These are phyloP conservation scores for Trissolcus japonicus DNA, from an alignment of 2,888 invertebrate genomes.

Conservation along the genomic window DNA sequence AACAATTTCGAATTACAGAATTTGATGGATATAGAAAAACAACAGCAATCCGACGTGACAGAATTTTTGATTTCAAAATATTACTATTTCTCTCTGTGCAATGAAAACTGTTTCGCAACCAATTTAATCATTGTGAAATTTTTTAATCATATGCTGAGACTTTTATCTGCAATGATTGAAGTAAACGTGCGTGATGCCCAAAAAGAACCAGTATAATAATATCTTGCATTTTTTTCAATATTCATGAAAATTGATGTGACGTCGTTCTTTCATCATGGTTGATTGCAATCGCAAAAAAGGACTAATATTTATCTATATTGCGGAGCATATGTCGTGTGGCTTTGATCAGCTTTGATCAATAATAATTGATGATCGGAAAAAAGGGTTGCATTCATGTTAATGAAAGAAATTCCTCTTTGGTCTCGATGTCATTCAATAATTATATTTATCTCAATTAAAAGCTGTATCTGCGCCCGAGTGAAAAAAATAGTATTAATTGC, in stretches of 20 bases:
- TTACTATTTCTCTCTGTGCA: neutral
- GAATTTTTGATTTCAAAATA: no score
- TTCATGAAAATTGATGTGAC: neutral
- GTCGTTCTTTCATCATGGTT: slow-evolving; percentile 1
- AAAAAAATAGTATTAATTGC: no score
- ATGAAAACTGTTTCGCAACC: neutral
- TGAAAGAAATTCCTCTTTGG: slow-evolving; percentile 32
- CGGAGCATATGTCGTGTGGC: slow-evolving; percentile 6
- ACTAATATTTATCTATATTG: slow-evolving; percentile 22
- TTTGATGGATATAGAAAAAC: no score
- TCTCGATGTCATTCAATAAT: slow-evolving; percentile 27
- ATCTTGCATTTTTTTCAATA: neutral
- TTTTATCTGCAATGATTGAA: no score
- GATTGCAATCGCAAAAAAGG: slow-evolving; percentile 9
- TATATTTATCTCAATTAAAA: slow-evolving; percentile 24
- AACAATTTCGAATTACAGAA: no score
- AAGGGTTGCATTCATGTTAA: slow-evolving; percentile 22
- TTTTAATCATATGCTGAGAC: neutral
- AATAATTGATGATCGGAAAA: slow-evolving; percentile 12
- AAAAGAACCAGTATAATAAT: no score
- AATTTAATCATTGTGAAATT: neutral
- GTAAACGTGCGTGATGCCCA: no score
- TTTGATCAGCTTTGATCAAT: slow-evolving; percentile 33
- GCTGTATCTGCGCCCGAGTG: neutral
- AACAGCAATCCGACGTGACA: no score